Evolutionary conservation across 2,113 vertebrate species (phyloP).

Genomic region (Hypocryptadius cinnamomeus): DNA sequence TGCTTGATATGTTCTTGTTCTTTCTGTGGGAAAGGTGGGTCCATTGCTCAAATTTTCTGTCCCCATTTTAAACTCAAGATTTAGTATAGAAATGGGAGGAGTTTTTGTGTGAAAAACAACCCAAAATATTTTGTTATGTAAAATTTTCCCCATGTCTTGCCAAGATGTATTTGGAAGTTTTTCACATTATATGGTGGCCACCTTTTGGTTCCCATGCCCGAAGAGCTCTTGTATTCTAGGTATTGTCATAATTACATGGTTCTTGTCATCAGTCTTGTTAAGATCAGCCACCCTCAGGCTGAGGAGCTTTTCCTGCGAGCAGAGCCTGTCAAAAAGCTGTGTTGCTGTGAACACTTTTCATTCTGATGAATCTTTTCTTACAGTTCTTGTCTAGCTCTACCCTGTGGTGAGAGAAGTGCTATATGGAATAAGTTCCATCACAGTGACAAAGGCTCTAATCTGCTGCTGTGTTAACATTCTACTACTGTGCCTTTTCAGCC

Average conservation of each 20-base stretch:
- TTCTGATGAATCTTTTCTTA: not conserved
- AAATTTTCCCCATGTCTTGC: not conserved
- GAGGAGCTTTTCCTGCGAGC: not conserved
- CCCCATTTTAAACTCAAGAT: not conserved
- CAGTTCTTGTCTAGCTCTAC: not conserved
- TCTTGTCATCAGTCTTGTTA: not conserved
- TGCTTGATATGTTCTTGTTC: not conserved
- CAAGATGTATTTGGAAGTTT: not conserved
- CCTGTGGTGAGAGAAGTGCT: not conserved
- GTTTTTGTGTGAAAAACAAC: not conserved
- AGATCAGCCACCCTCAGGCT: not conserved
- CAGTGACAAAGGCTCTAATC: not conserved
- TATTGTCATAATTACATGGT: fast-evolving
- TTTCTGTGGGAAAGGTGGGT: not conserved
- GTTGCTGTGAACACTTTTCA: not conserved
- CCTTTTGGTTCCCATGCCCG: not conserved
- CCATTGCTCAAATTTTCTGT: not conserved
- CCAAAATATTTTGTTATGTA: not conserved
- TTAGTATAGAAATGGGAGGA: not conserved
- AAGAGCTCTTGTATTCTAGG: not conserved
- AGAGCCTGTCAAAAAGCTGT: not conserved
- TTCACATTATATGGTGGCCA: not conserved
- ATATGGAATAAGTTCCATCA: not conserved
- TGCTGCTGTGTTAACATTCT: not conserved
- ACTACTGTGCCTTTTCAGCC: not conserved